A percentile compares a stretch with the other conserved stretches of the same genome.
Conservation (phyloP, 2,797 vertebrate species). For the Chelon labrosus region DNA sequence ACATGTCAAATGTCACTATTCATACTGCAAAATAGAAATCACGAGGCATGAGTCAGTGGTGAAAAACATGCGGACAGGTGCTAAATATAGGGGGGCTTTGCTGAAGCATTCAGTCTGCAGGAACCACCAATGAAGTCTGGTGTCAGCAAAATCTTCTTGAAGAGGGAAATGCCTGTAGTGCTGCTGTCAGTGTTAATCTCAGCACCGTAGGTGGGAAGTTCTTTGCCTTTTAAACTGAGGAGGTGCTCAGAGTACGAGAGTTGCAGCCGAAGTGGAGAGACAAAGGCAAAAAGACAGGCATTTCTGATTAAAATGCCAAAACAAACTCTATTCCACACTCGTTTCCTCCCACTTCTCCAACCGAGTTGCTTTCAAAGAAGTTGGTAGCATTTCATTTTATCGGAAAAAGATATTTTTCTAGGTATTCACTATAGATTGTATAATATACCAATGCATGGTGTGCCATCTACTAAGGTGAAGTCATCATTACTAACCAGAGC, state of each 20-base stretch:
- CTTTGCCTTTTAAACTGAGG: conserved; percentile 15
- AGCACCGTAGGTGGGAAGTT: conserved; percentile 1
- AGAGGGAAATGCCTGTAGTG: conserved; percentile 21
- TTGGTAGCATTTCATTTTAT: too few species aligned
- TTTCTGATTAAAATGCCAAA: conserved; percentile 7
- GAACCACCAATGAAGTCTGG: conserved; percentile 5
- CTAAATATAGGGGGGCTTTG: conserved; percentile 13
- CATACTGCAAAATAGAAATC: not conserved
- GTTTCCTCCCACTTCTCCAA: not conserved
- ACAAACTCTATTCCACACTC: not conserved
- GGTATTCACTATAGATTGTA: too few species aligned
- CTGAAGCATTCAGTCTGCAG: conserved; percentile 10
- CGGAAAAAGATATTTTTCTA: not conserved
- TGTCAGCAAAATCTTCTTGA: conserved; percentile 27
- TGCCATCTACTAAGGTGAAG: not conserved
- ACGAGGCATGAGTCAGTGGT: conserved; percentile 2
- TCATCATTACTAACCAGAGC: not conserved
- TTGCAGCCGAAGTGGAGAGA: not conserved
- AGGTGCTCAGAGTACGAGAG: conserved; percentile 15
- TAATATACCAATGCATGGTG: not conserved
- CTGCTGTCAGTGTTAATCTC: conserved; percentile 41
- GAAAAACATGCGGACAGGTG: conserved; percentile 6
- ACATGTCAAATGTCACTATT: not conserved
- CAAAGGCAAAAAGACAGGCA: not conserved
- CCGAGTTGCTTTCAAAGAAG: not conserved